Evolutionary conservation across 2,888 invertebrate genomes (phyloP).

Genomic region (Chesias legatella): DNA sequence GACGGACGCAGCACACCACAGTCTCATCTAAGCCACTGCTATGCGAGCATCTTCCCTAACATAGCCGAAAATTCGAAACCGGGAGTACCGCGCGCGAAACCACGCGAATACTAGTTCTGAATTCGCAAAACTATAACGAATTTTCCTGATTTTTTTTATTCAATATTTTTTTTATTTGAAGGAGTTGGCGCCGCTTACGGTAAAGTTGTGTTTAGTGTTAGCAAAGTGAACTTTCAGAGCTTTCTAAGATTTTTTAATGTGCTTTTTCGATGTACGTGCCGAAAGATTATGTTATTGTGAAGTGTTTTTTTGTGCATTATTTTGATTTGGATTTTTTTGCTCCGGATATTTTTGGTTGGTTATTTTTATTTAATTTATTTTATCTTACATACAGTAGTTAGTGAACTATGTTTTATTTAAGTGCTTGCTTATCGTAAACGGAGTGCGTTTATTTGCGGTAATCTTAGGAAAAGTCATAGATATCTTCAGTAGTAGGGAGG

Average conservation of each 20-base stretch:
- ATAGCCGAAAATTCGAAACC: conserved; percentile 69
- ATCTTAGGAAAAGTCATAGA: conserved; percentile 6
- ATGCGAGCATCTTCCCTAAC: conserved; percentile 78
- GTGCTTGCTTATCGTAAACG: conserved; percentile 8
- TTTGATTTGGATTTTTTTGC: conserved; percentile 77
- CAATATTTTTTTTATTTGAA: conserved; percentile 48
- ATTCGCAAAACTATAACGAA: conserved; percentile 35
- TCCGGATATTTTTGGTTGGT: conserved; percentile 75
- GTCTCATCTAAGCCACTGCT: conserved; percentile 79
- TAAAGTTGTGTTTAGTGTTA: conserved; percentile 74
- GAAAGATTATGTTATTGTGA: conserved; percentile 68
- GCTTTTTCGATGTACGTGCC: conserved; percentile 65
- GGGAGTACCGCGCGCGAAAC: conserved; percentile 57
- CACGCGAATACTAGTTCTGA: conserved; percentile 56
- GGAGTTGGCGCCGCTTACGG: conserved; percentile 73
- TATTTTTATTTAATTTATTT: conserved; percentile 47
- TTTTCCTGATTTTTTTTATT: conserved; percentile 40
- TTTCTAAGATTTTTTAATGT: conserved; percentile 61
- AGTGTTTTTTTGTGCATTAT: conserved; percentile 74
- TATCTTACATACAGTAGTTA: conserved; percentile 30
- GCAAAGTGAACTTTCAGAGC: conserved; percentile 64
- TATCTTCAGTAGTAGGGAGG: neutral
- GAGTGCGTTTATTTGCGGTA: conserved; percentile 9
- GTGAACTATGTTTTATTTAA: conserved; percentile 1
- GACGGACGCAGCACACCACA: conserved; percentile 71